These are phyloP conservation scores for Xestobium rufovillosum DNA, from an alignment of 2,888 invertebrate genomes.

Conservation along the genomic window DNA sequence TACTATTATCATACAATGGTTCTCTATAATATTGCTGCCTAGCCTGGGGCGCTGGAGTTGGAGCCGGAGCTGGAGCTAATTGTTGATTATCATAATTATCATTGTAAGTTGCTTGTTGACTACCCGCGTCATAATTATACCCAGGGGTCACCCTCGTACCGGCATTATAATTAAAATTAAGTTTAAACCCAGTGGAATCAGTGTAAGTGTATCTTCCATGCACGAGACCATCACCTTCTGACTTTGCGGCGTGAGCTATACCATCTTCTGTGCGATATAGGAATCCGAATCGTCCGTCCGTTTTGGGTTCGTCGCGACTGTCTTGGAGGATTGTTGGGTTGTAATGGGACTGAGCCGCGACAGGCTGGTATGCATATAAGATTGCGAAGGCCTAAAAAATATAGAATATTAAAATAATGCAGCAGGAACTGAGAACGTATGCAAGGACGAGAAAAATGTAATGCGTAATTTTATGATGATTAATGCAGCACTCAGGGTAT, in stretches of 20 bases:
- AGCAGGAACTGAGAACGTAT: conserved; percentile 12
- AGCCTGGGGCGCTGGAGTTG: neutral
- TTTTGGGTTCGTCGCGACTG: conserved; percentile 37
- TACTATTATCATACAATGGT: too few species aligned
- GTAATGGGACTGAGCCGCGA: too few species aligned
- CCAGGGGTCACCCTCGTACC: conserved; percentile 35
- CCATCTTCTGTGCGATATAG: conserved; percentile 43
- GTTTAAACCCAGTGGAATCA: conserved; percentile 42
- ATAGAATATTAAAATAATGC: conserved; percentile 5
- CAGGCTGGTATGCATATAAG: too few species aligned
- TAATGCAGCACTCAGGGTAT: too few species aligned
- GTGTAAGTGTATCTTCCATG: conserved; percentile 42
- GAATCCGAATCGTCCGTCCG: conserved; percentile 43
- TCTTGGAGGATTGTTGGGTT: conserved; percentile 41
- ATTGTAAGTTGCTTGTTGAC: conserved; percentile 7
- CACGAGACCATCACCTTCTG: conserved; percentile 38
- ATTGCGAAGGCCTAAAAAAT: conserved; percentile 22
- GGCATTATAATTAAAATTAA: conserved; percentile 42
- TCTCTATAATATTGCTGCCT: neutral
- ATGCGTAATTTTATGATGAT: too few species aligned
- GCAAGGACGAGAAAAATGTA: conserved; percentile 13
- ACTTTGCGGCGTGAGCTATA: conserved; percentile 39
- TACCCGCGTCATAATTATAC: conserved; percentile 25
- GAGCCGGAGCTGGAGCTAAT: too few species aligned
- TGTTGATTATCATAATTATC: too few species aligned